phyloP scores from a whole-genome alignment of 2,888 invertebrate species.

The Dugesia japonica region DNA sequence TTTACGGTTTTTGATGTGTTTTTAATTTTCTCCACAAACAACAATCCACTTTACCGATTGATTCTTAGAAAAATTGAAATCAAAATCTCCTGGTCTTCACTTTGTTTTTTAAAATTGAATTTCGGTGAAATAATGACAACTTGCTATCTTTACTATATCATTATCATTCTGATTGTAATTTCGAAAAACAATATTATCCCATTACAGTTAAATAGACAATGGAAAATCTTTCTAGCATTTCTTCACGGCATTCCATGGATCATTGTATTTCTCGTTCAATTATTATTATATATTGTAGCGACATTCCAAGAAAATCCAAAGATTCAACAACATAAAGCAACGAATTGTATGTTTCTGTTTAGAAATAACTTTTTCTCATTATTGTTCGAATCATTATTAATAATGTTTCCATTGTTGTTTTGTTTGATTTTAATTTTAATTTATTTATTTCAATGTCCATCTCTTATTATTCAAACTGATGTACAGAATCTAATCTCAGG shows the following conservation, averaged over 20 bases:
- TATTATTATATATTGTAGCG: not conserved
- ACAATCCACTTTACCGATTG: not conserved
- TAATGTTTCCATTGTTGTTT: not conserved
- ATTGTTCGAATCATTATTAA: not conserved
- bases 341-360: not conserved
- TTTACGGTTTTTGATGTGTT: not conserved
- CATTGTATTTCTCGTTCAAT: slow-evolving; percentile 8
- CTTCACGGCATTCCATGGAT: slow-evolving; percentile 9
- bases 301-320: slow-evolving; percentile 14
- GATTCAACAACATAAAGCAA: not conserved
- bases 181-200: not conserved
- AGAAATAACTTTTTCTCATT: not conserved
- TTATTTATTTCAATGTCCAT: not conserved
- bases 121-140: not conserved
- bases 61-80: not conserved
- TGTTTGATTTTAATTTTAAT: not conserved
- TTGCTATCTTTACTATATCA: not conserved
- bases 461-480: not conserved
- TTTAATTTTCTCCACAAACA: not conserved
- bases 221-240: not conserved
- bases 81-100: not conserved
- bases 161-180: not conserved
- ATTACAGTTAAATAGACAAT: slow-evolving; percentile 1
- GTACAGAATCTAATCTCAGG: slow-evolving; percentile 3
- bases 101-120: slow-evolving; percentile 1